A percentile compares a stretch with the other conserved stretches of the same genome.
Conservation (phyloP, 2,797 vertebrate species). For the Acanthopagrus latus region DNA sequence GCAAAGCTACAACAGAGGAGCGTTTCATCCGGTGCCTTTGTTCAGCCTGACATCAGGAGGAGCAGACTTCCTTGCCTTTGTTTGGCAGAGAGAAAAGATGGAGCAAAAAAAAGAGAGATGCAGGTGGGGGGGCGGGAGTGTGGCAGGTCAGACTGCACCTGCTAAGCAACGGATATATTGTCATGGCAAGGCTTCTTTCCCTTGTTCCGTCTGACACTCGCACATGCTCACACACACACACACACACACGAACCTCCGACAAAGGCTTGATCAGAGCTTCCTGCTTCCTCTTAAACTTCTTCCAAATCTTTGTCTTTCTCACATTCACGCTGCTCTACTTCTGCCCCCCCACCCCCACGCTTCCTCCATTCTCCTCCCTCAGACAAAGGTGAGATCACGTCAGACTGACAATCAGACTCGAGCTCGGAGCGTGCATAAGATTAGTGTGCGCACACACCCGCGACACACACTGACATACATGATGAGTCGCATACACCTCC, state of each 20-base stretch:
- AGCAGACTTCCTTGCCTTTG: slow-evolving; percentile 65
- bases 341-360: slow-evolving; percentile 26
- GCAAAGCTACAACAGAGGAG: slow-evolving; percentile 9
- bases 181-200: slow-evolving; percentile 43
- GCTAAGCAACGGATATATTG: slow-evolving; percentile 71
- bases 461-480: slow-evolving; percentile 55
- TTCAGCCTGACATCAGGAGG: slow-evolving; percentile 62
- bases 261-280: slow-evolving; percentile 68
- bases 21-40: slow-evolving; percentile 67
- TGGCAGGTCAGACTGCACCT: slow-evolving; percentile 76
- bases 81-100: slow-evolving; percentile 52
- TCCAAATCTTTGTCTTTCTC: slow-evolving; percentile 61
- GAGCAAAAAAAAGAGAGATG: slow-evolving; percentile 45
- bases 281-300: slow-evolving; percentile 64
- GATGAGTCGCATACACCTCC: slow-evolving; percentile 64
- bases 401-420: slow-evolving; percentile 72
- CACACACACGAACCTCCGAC: slow-evolving; percentile 43
- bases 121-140: slow-evolving; percentile 33
- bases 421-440: slow-evolving; percentile 70
- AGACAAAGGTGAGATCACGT: slow-evolving; percentile 78
- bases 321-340: slow-evolving; percentile 37
- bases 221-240: slow-evolving; percentile 10
- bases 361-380: slow-evolving; percentile 25
- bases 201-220: slow-evolving; percentile 27
- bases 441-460: slow-evolving; percentile 52